Evolutionary conservation across 2,113 vertebrate species (phyloP).

Genomic region (Cebus imitator): DNA sequence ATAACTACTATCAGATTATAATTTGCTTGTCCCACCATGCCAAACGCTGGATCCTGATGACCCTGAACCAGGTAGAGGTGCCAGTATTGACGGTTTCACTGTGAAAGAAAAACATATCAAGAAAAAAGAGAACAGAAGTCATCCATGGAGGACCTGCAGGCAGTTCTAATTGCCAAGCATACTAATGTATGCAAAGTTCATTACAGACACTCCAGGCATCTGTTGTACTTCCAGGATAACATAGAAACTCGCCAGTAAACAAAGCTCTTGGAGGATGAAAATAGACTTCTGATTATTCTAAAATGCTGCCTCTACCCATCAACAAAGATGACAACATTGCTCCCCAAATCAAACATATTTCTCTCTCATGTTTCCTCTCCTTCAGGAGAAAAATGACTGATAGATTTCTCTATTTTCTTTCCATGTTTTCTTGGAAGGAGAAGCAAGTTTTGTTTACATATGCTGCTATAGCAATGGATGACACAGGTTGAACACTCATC

Average conservation of each 20-base stretch:
- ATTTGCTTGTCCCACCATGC: not conserved
- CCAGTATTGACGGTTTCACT: not conserved
- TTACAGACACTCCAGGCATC: constrained; percentile 11
- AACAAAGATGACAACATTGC: not conserved
- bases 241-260: constrained; percentile 38
- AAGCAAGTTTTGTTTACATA: not conserved
- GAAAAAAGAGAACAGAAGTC: not conserved
- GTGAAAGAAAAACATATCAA: not conserved
- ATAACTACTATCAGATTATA: not conserved
- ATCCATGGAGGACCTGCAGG: not conserved
- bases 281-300: not conserved
- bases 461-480: not conserved
- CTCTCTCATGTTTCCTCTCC: not conserved
- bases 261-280: not conserved
- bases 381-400: not conserved
- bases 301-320: constrained; percentile 34
- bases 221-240: not conserved
- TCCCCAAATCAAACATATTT: not conserved
- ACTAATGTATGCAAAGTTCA: constrained; percentile 5
- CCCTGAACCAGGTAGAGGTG: not conserved
- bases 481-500: not conserved
- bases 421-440: not conserved
- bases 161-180: not conserved
- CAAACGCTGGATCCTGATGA: not conserved
- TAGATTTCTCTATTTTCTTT: not conserved